Evolutionary conservation across 2,888 invertebrate species (phyloP), one percentile per base, ranked within the genome.

Genomic region (Clepsis dumicolana): DNA sequence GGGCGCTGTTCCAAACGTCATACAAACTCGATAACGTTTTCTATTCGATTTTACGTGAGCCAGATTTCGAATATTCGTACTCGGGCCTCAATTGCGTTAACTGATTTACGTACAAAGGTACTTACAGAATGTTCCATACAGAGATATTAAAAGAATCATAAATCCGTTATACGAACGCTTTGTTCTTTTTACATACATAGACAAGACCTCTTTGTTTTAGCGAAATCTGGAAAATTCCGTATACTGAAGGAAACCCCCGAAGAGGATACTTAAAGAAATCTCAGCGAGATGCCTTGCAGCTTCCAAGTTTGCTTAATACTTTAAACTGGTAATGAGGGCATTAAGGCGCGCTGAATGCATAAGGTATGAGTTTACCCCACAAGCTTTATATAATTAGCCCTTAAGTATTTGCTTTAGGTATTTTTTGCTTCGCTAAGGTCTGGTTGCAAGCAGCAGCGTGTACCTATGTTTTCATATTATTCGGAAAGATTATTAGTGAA

Each of bases 271-370:
- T 89, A 85, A 83, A 87, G 84, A 88, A 90, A 90, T 90, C 89
- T 85, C 80, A 78, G 81, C 77, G 80, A 86, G 85, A 82, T 82
- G 81, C 83, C 83, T 86, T 81, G 78, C 81, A 82, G 81, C 80
- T 84, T 80, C 83, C 74, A 87, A 91, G 90, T 91, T 91, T 89
- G 86, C 87, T 87, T 91, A 90, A 91, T 91, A 91, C 92, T 92
- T 92, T 91, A 91, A 93, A 92, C 91, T 91, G 88, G 87, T 91
- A 91, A 92, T 91, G 90, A 92, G 91, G 89, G 89, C 86, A 90
- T 91, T 91, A 91, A 87, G 83, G 86, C 89, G 85, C 88, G 87
- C 88, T 87, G 91, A 90, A 91, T 92, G 92, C 90, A 93, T 93
- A 88, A 90, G 79, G 77, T 87, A 91, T 91, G 88, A 90, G 89